These are phyloP conservation scores for Paedocypris micromegethes DNA, from an alignment of 2,797 vertebrate species.

Conservation along the genomic window DNA sequence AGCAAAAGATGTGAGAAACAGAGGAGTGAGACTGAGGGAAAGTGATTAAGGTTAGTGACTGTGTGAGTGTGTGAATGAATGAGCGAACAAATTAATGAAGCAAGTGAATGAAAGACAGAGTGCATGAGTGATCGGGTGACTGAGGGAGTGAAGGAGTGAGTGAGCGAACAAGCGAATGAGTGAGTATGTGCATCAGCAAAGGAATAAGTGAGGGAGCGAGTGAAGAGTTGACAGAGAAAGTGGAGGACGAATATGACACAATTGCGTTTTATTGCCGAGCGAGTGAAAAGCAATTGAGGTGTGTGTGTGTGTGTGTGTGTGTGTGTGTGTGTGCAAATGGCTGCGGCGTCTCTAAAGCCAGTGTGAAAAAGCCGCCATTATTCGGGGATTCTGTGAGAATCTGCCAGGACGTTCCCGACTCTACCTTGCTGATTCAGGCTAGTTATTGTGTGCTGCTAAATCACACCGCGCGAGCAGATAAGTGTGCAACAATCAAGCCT, in stretches of 20 bases:
- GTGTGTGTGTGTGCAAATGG: not conserved
- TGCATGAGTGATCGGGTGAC: no score
- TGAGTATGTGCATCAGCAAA: no score
- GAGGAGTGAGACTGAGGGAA: no score
- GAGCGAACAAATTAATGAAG: no score
- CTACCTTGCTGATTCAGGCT: constrained; percentile 7
- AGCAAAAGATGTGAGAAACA: no score
- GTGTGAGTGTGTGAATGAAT: no score
- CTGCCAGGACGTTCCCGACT: not conserved
- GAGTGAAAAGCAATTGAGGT: constrained; percentile 19
- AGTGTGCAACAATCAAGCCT: not conserved
- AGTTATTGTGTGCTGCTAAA: not conserved
- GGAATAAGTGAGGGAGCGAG: no score
- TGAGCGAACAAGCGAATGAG: no score
- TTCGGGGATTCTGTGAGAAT: constrained; percentile 4
- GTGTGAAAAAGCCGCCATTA: not conserved
- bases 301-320: not conserved
- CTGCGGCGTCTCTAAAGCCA: not conserved
- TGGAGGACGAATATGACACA: constrained; percentile 45
- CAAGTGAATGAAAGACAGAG: no score
- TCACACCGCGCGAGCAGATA: not conserved
- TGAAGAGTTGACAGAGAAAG: constrained; percentile 8
- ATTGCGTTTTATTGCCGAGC: constrained; percentile 64
- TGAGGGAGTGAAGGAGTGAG: no score
- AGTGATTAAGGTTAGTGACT: no score